Evolutionary conservation across 2,113 vertebrate genomes (phyloP).

Genomic region (Charadrius vociferus): DNA sequence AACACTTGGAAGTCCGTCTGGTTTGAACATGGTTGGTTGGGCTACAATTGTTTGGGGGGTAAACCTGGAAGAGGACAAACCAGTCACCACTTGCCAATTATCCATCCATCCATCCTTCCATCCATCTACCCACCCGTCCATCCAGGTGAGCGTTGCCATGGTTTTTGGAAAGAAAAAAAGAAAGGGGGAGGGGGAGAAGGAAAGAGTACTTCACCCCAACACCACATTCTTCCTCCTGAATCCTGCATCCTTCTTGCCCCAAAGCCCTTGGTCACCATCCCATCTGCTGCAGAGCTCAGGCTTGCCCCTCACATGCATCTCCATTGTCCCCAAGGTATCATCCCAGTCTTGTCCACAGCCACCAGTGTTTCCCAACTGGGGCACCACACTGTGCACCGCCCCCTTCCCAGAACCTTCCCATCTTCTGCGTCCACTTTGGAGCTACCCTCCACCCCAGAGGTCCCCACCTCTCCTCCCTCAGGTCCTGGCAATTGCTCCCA

Average conservation of each 20-base stretch:
- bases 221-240: background rate
- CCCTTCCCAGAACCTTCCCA: background rate
- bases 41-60: background rate
- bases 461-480: background rate
- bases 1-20: background rate
- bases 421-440: background rate
- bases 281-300: background rate
- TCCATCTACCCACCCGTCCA: background rate
- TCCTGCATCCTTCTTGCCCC: background rate
- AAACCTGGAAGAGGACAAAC: background rate
- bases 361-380: background rate
- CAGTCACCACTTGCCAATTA: background rate
- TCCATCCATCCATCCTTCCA: background rate
- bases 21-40: background rate
- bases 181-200: background rate
- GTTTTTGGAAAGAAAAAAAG: background rate
- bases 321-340: background rate
- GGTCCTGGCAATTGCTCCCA: fast-evolving
- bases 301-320: background rate
- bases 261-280: background rate
- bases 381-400: background rate
- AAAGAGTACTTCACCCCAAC: background rate
- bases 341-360: background rate
- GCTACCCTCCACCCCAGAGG: background rate
- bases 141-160: fast-evolving